A percentile compares a stretch with the other conserved stretches of the same genome.
phyloP scores from a whole-genome alignment of 2,113 vertebrate genomes.

The Recurvirostra avosetta region DNA sequence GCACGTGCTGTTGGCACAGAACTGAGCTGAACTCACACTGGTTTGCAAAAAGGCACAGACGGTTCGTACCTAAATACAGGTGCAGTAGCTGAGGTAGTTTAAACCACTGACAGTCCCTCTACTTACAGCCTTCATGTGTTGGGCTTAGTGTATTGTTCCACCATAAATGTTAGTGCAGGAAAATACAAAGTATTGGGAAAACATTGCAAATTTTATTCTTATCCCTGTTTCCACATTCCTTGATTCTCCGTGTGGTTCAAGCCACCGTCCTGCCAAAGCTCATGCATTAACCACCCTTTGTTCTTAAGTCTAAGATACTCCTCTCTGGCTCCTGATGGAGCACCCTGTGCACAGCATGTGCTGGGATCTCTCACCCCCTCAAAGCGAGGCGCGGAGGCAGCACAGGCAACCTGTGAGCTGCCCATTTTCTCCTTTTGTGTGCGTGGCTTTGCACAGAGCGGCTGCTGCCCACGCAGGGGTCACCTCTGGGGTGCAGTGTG shows the following conservation, averaged over 20 bases:
- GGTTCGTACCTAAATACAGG: neutral
- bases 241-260: neutral
- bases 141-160: neutral
- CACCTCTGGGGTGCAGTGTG: accelerated
- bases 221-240: neutral
- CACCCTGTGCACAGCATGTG: neutral
- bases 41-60: neutral
- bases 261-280: neutral
- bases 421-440: neutral
- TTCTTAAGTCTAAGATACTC: neutral
- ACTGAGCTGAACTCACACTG: neutral
- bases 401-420: neutral
- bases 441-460: accelerated
- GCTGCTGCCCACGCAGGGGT: neutral
- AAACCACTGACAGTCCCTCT: neutral
- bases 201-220: neutral
- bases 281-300: neutral
- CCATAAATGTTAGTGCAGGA: neutral
- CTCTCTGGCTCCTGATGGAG: neutral
- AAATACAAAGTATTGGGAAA: neutral
- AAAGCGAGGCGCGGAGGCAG: neutral
- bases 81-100: neutral
- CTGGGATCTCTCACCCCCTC: neutral
- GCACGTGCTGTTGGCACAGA: neutral
- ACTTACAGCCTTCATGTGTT: neutral